Evolutionary conservation across 2,888 invertebrate genomes (phyloP), one percentile per base, ranked within the genome.

Genomic region (Apocheima hispidaria): DNA sequence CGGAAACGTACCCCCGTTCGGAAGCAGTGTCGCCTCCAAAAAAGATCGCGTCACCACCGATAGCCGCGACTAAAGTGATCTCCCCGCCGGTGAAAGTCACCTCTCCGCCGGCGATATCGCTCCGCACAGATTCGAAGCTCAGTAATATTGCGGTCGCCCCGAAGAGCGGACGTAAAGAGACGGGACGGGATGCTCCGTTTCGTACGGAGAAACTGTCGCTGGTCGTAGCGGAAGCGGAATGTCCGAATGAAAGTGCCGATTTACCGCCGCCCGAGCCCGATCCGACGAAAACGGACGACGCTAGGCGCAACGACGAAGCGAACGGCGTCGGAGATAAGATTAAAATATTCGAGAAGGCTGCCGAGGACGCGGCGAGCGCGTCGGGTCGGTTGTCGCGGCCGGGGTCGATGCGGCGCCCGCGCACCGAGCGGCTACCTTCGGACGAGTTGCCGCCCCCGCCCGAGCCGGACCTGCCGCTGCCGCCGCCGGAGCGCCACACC

Each of bases 311-410:
- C 2, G 89, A 87, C 12, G 92, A 92, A 60, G 82, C 85, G 0
- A 90, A 89, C 65, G 91, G 92, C 0, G 92, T 92, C n/a, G 91
- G 92, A 6, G 91, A 92, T 64, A 92, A 92, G 68, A 92, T 92
- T 33, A 90, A 90, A 65, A 92, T 88, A 63, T 92, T 92, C 40
- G 92, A 92, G 64, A 91, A 88, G 56, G 92, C 87, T 0, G 92
- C 90, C 0, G 92, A 92, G 60, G 88, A 88, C 44, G 91, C 91
- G 0, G 82, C 71, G 0, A 78, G 66, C 3, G 61, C 74, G n/a
- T n/a, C n/a, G 3, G 88, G 87, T 0, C 79, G 82, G 0, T 60
- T 81, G 51, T 89, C 91, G 0, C 80, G 92, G 0, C 80, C 88
- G 0, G 92, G 92, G 0, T 91, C 92, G 0, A 82, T 88, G 26